A percentile compares a stretch with the other conserved stretches of the same genome.
These are phyloP conservation scores for Heliconius himera DNA, from an alignment of 1,140 invertebrate species.

Conservation along the genomic window DNA sequence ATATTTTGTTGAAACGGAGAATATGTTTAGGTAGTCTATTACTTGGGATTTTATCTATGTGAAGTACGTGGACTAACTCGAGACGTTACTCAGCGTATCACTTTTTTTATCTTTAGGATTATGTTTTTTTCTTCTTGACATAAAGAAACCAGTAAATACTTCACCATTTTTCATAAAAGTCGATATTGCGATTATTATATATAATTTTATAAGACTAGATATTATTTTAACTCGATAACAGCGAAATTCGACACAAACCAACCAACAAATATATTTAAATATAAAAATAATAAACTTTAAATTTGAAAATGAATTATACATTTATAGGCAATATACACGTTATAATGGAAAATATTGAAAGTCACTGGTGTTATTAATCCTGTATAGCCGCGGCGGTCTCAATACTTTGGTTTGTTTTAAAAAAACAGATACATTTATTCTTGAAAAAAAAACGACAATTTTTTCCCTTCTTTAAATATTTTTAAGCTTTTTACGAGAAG, in stretches of 20 bases:
- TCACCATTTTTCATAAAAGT: no score
- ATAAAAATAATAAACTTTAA: no score
- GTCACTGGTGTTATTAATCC: no score
- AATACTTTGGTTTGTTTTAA: not conserved
- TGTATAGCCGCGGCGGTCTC: not conserved
- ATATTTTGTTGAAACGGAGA: conserved; percentile 7
- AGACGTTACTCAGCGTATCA: not conserved
- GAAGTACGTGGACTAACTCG: not conserved
- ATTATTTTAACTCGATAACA: no score
- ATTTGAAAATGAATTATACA: no score
- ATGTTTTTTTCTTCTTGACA: not conserved
- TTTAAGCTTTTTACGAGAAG: not conserved
- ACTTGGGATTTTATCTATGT: not conserved
- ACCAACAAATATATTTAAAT: no score
- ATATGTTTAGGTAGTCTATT: not conserved
- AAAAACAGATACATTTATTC: not conserved
- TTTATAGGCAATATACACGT: no score
- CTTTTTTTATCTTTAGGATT: not conserved
- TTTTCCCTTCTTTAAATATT: not conserved
- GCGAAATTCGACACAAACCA: no score
- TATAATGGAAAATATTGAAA: no score
- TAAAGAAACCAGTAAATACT: no score
- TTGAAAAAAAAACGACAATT: not conserved
- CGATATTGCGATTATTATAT: no score
- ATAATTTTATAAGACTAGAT: no score